Evolutionary conservation across 2,113 vertebrate species (phyloP), one percentile per base, ranked within the genome.

Genomic region (Ornithorhynchus anatinus): DNA sequence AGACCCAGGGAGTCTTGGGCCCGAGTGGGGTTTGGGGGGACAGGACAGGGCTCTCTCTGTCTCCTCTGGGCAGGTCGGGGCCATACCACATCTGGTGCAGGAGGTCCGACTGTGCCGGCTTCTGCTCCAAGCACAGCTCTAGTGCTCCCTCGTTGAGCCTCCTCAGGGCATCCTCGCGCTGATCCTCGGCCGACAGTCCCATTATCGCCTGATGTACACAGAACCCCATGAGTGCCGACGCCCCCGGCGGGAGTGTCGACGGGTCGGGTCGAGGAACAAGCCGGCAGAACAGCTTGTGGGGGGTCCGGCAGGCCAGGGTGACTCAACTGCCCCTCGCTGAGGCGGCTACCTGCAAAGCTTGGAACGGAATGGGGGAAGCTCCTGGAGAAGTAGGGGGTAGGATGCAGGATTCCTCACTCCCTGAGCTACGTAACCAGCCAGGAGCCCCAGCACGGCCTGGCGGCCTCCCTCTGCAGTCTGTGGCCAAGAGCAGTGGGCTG

Each of bases 81-180:
- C 80, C 92, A 69, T 78, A 98, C 97, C 95, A 93, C 38, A 84
- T 77, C 25, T 81, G 70, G 68, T 93, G 72, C 39, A 84, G 39
- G 43, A 91, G 75, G 59, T 93, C 69, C 2, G 76, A 59, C 47
- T 82, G 85, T 13, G 80, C 15, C 5, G 84, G 87, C 48, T 50
- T 75, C 42, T 70, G 74, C 2, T 84, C 67, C n/a, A 79, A 79
- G 51, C 82, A 88, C 19, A 97, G 93, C 42, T 95, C 83, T 84
- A 92, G 65, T 1, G 89, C 70, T 10, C 94, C 87, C 45, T 72
- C 72, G 70, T 94, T 98, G 74, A 96, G 91, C 53, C 68, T 82
- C 25, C 65, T 43, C 45, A 98, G 89, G 1, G 82, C 89, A 3
- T 38, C 84, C 58, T 96, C 95, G 77, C 58, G 77, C 48, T 89